Conservation (phyloP, 2,113 vertebrate species). For the Tachysurus vachellii region DNA sequence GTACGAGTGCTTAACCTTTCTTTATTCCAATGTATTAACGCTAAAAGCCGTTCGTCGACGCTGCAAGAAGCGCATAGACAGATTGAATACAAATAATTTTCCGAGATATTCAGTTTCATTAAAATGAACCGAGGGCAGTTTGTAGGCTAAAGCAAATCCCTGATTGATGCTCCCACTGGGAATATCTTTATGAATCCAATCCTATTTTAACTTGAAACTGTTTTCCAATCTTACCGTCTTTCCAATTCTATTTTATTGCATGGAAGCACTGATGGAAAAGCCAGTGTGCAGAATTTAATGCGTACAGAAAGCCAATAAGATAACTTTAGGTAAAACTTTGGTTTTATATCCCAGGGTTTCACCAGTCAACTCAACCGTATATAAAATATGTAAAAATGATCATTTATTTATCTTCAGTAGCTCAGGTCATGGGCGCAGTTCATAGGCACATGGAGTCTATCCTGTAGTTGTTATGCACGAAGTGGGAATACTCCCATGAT, state of each 20-base stretch:
- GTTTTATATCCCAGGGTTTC: not conserved
- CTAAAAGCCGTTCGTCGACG: not conserved
- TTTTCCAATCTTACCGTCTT: constrained; percentile 18
- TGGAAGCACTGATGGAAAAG: constrained; percentile 19
- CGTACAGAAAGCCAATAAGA: not conserved
- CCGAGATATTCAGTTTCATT: not conserved
- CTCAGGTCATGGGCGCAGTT: not conserved
- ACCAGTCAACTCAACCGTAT: not conserved
- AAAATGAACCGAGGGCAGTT: not conserved
- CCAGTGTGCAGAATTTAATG: constrained; percentile 11
- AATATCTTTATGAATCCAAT: constrained; percentile 1
- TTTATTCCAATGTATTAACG: not conserved
- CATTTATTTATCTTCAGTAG: not conserved
- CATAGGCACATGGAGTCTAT: not conserved
- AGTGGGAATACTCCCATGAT: not conserved
- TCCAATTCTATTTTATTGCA: constrained; percentile 1
- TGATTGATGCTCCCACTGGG: not conserved
- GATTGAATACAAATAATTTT: constrained; percentile 3
- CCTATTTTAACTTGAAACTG: not conserved
- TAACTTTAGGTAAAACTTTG: not conserved
- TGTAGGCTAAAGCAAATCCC: not conserved
- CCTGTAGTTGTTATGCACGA: not conserved
- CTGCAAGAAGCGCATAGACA: not conserved
- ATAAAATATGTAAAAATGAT: not conserved
- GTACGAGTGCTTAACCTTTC: not conserved